Conservation (phyloP, 2,797 vertebrate genomes). For the Helarctos malayanus region DNA sequence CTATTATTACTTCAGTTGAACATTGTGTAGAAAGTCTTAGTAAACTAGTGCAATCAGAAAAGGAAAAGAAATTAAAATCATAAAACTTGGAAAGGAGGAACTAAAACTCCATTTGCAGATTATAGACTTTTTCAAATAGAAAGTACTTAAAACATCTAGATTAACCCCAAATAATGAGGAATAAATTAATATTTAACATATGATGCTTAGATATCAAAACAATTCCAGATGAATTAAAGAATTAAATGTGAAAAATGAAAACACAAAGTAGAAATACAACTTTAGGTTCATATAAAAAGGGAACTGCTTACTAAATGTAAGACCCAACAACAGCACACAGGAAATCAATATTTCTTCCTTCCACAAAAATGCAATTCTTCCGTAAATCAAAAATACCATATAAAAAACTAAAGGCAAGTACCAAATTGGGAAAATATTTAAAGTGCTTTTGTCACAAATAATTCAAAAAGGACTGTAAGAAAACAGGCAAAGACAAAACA, state of each 20-base stretch:
- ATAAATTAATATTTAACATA: neutral
- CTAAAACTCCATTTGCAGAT: neutral
- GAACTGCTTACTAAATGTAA: neutral
- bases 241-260: constrained; percentile 4
- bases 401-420: neutral
- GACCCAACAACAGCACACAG: neutral
- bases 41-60: neutral
- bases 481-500: neutral
- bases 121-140: neutral
- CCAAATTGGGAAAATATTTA: neutral
- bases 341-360: neutral
- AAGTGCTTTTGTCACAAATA: neutral
- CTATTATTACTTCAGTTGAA: neutral
- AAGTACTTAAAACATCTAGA: neutral
- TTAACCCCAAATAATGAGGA: neutral
- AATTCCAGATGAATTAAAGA: neutral
- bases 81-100: neutral
- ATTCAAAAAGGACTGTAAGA: neutral
- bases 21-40: neutral
- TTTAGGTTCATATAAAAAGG: neutral
- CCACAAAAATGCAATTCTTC: neutral
- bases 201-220: neutral
- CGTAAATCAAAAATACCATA: neutral
- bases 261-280: neutral
- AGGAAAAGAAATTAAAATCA: neutral